phyloP scores from a whole-genome alignment of 2,888 invertebrate genomes.

The Cryptophagus acutangulus region DNA sequence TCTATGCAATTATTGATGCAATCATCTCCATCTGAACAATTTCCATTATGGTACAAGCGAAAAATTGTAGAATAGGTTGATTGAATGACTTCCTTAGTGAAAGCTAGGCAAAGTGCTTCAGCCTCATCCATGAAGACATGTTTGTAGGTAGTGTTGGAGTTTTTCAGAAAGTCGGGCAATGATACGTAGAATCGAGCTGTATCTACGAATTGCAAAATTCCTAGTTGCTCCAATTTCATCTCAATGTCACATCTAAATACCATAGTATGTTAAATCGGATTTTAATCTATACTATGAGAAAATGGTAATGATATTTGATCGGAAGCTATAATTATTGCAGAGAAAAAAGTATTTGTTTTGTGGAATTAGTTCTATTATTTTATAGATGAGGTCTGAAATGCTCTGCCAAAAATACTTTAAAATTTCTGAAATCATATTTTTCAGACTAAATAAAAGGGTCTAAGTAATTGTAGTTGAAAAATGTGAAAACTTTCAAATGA shows the following conservation, averaged over 20 bases:
- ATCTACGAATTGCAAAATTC: constrained; percentile 36
- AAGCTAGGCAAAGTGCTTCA: constrained; percentile 41
- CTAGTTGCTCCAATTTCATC: constrained; percentile 32
- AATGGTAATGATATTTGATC: no score
- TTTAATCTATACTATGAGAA: no score
- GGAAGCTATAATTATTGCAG: no score
- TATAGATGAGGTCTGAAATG: no score
- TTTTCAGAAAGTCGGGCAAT: constrained; percentile 33
- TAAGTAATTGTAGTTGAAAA: no score
- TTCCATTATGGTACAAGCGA: constrained; percentile 35
- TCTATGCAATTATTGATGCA: constrained; percentile 19
- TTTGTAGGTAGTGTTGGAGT: constrained; percentile 36
- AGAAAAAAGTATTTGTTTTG: no score
- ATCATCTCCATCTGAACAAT: constrained; percentile 26
- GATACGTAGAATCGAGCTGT: constrained; percentile 40
- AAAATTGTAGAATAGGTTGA: constrained; percentile 35
- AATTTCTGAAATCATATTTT: no score
- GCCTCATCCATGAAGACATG: constrained; percentile 46
- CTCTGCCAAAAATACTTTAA: no score
- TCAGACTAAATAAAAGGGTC: no score
- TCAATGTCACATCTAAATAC: constrained; percentile 35
- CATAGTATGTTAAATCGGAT: neutral
- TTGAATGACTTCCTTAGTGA: constrained; percentile 35
- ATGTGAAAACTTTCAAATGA: no score
- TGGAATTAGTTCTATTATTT: no score